Evolutionary conservation across 1,140 invertebrate species (phyloP).

Genomic region (Diachasma alloeum): DNA sequence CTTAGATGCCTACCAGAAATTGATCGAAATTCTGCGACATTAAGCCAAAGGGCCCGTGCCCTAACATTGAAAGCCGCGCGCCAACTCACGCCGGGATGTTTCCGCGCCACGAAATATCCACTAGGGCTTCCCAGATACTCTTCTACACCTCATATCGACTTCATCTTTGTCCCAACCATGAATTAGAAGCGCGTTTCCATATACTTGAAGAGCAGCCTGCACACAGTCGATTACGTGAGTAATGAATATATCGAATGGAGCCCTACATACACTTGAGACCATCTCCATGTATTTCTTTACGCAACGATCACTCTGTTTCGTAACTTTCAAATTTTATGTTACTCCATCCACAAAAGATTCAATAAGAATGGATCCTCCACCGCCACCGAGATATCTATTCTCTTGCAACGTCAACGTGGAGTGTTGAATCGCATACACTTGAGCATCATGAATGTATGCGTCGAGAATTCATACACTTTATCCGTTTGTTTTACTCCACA

Average conservation of each 20-base stretch:
- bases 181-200: background rate
- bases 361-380: background rate
- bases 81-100: too few species aligned
- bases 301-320: conserved; percentile 38
- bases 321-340: conserved; percentile 42
- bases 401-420: too few species aligned
- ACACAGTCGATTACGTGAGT: conserved; percentile 28
- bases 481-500: background rate
- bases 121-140: too few species aligned
- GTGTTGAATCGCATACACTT: background rate
- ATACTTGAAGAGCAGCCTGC: background rate
- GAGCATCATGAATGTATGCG: background rate
- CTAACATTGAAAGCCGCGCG: too few species aligned
- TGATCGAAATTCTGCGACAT: too few species aligned
- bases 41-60: too few species aligned
- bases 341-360: conserved; percentile 28
- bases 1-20: too few species aligned
- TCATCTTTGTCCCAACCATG: too few species aligned
- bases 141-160: too few species aligned
- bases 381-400: background rate
- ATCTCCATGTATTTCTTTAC: conserved; percentile 33
- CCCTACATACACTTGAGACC: background rate
- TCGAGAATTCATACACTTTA: background rate
- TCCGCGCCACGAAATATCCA: too few species aligned
- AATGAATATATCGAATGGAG: conserved; percentile 25